Conservation (phyloP, 2,888 invertebrate species). For the Lypha dubia region DNA sequence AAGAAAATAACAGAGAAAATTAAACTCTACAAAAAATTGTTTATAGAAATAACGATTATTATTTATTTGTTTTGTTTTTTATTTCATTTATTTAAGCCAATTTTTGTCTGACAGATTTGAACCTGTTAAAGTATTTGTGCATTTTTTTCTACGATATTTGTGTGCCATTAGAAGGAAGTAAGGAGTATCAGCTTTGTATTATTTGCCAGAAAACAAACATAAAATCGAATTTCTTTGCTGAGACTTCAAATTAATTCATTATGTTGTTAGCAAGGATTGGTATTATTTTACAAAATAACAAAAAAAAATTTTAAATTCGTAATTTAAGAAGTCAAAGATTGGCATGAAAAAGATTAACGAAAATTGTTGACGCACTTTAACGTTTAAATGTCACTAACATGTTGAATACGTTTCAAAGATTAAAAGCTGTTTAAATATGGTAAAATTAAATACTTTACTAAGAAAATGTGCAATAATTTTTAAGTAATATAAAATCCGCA, state of each 20-base stretch:
- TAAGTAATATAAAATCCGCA: no score
- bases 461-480: no score
- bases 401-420: background rate
- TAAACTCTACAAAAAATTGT: background rate
- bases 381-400: background rate
- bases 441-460: no score
- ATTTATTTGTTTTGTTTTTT: background rate
- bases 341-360: background rate
- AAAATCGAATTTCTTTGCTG: slow-evolving; percentile 13
- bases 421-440: background rate
- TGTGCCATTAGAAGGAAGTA: slow-evolving; percentile 46
- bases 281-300: background rate
- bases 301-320: slow-evolving; percentile 10
- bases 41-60: slow-evolving; percentile 48
- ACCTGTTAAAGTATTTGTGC: slow-evolving; percentile 19
- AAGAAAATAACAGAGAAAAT: slow-evolving; percentile 6
- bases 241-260: slow-evolving; percentile 35
- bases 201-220: slow-evolving; percentile 6
- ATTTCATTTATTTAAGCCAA: background rate
- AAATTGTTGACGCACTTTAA: background rate
- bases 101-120: slow-evolving; percentile 45
- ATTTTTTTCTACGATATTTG: background rate
- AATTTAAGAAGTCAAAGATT: slow-evolving; percentile 15
- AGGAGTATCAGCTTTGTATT: slow-evolving; percentile 41
- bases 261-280: background rate